Conservation (phyloP, 2,888 invertebrate genomes). For the Stomorhina lunata region DNA sequence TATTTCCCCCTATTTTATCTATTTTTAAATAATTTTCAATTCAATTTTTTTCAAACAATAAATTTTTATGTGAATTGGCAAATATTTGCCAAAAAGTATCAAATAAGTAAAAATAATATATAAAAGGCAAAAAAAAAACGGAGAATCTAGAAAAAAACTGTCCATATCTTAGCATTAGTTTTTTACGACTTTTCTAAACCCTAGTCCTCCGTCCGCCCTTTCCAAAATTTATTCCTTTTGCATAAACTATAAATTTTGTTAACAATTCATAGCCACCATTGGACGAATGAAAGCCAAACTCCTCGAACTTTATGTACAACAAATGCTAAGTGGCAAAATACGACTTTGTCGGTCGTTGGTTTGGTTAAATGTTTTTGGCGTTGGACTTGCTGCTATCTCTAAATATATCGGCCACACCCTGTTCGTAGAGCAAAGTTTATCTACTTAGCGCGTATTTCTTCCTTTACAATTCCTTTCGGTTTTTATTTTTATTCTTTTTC, state of each 20-base stretch:
- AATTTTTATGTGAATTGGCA: constrained; percentile 66
- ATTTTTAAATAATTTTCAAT: constrained; percentile 52
- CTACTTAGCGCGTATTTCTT: constrained; percentile 58
- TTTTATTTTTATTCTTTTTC: not conserved
- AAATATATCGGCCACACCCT: constrained; percentile 50
- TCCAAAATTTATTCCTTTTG: constrained; percentile 20
- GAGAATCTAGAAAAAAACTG: constrained; percentile 2
- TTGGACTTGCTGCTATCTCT: not conserved
- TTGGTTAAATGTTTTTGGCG: constrained; percentile 29
- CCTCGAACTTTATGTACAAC: constrained; percentile 32
- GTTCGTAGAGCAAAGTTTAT: constrained; percentile 59
- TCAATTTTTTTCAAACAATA: constrained; percentile 56
- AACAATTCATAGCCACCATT: constrained; percentile 40
- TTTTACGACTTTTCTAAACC: not conserved
- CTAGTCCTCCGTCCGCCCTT: not conserved
- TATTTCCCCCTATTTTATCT: constrained; percentile 28
- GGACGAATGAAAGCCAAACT: constrained; percentile 21
- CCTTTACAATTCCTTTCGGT: not conserved
- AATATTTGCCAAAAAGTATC: constrained; percentile 56
- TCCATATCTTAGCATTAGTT: constrained; percentile 30
- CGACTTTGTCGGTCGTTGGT: not conserved
- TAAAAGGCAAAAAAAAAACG: not conserved
- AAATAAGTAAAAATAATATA: not conserved
- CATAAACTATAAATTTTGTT: constrained; percentile 59
- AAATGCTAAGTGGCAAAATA: constrained; percentile 27